Evolutionary conservation across 2,113 vertebrate species (phyloP), one percentile per base, ranked within the genome.

Genomic region (Melospiza georgiana): DNA sequence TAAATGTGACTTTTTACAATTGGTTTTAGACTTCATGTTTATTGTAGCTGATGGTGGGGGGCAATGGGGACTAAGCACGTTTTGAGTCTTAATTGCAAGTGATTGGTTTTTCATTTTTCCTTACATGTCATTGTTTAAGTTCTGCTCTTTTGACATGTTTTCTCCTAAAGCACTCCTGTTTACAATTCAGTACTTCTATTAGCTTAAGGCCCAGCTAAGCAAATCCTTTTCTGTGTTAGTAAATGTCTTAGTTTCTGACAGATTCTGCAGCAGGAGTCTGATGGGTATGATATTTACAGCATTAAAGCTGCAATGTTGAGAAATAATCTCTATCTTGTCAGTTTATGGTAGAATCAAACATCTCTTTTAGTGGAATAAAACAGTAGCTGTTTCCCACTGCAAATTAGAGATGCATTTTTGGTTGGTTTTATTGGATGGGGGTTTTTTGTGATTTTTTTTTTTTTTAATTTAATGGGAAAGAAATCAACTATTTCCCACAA

Each of bases 131-230:
- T 77, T 95, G 83, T 93, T 96, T 83, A 93, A 95, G 65, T 93
- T 93, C 85, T 93, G 59, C 46, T 95, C 43, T 74, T 96, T 91
- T 96, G 95, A 92, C 96, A 55, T 79, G 59, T 96, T 96, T 90
- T 97, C 68, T 97, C 95, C 94, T 97, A 84, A 79, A 97, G 96
- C 82, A 39, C 87, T 93, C 84, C 83, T 96, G 62, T 96, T 97
- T 95, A 96, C 80, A 95, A 51, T 95, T 95, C 94, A 65, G 23
- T 93, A 91, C 68, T 94, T 93, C 93, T 91, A 49, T 95, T 95
- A 94, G 89, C 88, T 96, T 93, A 92, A 93, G 80, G 89, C 73
- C 82, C 58, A 75, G 66, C 85, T 95, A 72, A 96, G 84, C 84
- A 87, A 92, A 95, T 96, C 88, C 89, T 96, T 57, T 95, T 96